A percentile compares a stretch with the other conserved stretches of the same genome.
Evolutionary conservation across 2,888 invertebrate genomes (phyloP).

Genomic region (Caenorhabditis panamensis): DNA sequence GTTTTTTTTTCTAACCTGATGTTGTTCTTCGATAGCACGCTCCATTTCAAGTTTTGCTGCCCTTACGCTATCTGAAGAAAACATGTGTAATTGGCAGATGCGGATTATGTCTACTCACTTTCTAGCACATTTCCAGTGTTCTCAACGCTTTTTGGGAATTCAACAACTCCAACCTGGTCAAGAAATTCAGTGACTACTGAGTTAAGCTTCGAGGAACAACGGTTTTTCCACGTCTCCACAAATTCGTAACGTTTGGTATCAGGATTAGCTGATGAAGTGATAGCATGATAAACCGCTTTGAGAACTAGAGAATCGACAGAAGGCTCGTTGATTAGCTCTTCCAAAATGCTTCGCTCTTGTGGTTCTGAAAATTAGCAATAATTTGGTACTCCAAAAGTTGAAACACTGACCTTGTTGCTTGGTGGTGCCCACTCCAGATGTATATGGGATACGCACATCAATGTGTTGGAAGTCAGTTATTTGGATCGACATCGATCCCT

Average conservation of each 20-base stretch:
- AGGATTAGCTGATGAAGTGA: not conserved
- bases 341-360: not conserved
- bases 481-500: too few relatives aligned
- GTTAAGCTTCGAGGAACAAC: not conserved
- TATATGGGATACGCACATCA: too few relatives aligned
- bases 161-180: too few relatives aligned
- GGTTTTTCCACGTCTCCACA: slow-evolving; percentile 4
- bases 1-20: not conserved
- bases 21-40: too few relatives aligned
- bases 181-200: not conserved
- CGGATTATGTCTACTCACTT: not conserved
- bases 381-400: not conserved
- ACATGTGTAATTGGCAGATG: not conserved
- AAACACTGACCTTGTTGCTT: too few relatives aligned
- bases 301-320: not conserved
- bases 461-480: too few relatives aligned
- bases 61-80: slow-evolving; percentile 4
- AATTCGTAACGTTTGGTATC: not conserved
- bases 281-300: not conserved
- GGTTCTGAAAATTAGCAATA: not conserved
- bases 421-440: too few relatives aligned
- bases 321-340: slow-evolving; percentile 2
- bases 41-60: not conserved
- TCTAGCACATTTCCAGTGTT: not conserved
- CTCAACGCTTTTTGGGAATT: not conserved